These are phyloP conservation scores for Sialia sialis DNA, from an alignment of 2,113 vertebrate genomes.

Conservation along the genomic window DNA sequence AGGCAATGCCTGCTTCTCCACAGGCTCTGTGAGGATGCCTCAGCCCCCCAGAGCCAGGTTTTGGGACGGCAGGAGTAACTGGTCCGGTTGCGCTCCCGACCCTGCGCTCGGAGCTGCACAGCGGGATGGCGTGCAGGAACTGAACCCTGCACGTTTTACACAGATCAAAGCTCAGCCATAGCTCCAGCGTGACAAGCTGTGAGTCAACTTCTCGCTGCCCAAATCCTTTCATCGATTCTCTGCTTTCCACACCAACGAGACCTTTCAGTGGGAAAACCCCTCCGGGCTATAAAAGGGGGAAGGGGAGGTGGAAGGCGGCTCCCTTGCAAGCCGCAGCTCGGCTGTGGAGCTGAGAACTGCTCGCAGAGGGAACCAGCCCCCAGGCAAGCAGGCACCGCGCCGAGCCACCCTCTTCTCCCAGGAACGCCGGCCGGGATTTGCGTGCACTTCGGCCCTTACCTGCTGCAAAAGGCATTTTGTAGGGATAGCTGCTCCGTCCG, in stretches of 20 bases:
- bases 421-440: rapidly evolving
- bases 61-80: neutral
- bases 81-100: rapidly evolving
- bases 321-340: neutral
- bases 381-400: neutral
- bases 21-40: neutral
- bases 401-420: neutral
- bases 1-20: neutral
- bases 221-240: neutral
- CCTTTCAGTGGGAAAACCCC: neutral
- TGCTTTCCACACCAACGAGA: neutral
- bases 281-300: neutral
- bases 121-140: neutral
- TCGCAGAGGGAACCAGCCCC: neutral
- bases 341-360: neutral
- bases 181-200: neutral
- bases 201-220: neutral
- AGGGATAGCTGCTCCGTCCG: constrained; percentile 80
- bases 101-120: rapidly evolving
- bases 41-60: rapidly evolving
- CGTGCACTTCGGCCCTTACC: constrained; percentile 69
- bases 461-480: constrained; percentile 86
- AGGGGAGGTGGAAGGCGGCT: neutral
- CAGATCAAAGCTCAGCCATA: neutral
- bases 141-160: neutral